Base-by-base conservation (phyloP, 2,888 invertebrate genomes). In the Saturnia pavonia region DNA sequence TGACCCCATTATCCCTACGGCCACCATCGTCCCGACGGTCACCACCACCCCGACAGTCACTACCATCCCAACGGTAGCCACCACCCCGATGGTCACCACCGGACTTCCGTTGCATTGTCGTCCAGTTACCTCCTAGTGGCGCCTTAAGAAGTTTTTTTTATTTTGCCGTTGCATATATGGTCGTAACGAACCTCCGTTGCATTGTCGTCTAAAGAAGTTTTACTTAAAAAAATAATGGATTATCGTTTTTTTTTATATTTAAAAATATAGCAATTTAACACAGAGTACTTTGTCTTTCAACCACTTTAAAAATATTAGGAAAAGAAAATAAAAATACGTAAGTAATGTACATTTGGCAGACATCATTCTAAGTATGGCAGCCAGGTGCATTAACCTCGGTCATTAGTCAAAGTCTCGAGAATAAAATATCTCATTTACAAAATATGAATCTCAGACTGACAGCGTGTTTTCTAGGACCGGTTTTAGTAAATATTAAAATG, bases 401-500 rank as follows among this genome's bases (percentile, higher is more conserved):
- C 65, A 40, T 65, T 65, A 65, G 40, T 65, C 65, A 65, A 65
- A 65, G 65, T 40, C 27, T 27, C 25, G 57, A 60, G 57, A 60
- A 27, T 25, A 60, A 27, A 65, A 65, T 65, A 40, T 65, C 65
- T 40, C 19, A 40, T 40, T 65, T n/a, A 65, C 40, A 34, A 65
- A 65, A 7, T 40, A 65, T 65, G 40, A 34, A 65, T 9, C 8
- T 19, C n/a, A 40, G 19, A 65, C 65, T 40, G 40, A 40, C 65
- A 65, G n/a, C n/a, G 40, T n/a, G n/a, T 65, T 65, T 65, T 65
- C 11, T 65, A 70, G 68, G 72, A 75, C 74, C 75, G 74, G 71
- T 63, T 40, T 40, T 27, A 65, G 40, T 40, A n/a, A 40, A 40
- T 65, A 65, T 65, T 40, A 22, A n/a, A 19, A 57, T n/a, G 25